These are phyloP conservation scores for Echiichthys vipera DNA, from an alignment of 2,797 vertebrate genomes.

Conservation along the genomic window DNA sequence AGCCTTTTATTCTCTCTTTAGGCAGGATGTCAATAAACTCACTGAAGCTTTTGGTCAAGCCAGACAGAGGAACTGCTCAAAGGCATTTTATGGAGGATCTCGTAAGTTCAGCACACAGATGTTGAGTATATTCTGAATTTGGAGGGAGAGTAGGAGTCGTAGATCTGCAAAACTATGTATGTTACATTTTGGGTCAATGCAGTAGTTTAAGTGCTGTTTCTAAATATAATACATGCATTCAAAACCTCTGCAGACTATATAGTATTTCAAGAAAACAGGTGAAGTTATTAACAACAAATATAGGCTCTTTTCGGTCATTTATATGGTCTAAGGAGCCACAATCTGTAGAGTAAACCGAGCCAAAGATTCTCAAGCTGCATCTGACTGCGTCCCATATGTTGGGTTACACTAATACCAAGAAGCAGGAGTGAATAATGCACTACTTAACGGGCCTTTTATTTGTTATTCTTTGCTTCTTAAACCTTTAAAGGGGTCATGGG, in stretches of 20 bases:
- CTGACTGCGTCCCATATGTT: conserved; percentile 30
- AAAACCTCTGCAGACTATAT: conserved; percentile 1
- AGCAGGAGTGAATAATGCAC: conserved; percentile 39
- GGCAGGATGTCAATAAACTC: conserved; percentile 72
- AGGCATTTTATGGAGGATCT: conserved; percentile 70
- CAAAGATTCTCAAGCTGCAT: conserved; percentile 19
- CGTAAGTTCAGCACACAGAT: conserved; percentile 64
- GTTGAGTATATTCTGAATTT: conserved; percentile 43
- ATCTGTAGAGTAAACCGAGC: conserved; percentile 17
- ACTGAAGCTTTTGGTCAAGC: conserved; percentile 64
- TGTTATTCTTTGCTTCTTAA: conserved; percentile 73
- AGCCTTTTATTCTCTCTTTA: conserved; percentile 56
- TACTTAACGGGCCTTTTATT: conserved; percentile 59
- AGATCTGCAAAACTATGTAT: conserved; percentile 27
- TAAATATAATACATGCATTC: neutral
- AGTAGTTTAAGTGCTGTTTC: neutral
- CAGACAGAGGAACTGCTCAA: conserved; percentile 66
- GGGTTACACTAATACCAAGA: conserved; percentile 28
- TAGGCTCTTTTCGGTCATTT: conserved; percentile 10
- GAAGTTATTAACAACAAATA: neutral
- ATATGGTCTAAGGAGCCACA: conserved; percentile 14
- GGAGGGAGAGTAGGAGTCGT: conserved; percentile 25
- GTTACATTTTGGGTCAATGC: conserved; percentile 26
- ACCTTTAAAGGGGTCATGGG: conserved; percentile 71
- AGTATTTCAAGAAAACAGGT: neutral